Base-by-base conservation (phyloP, 2,797 vertebrate species). In the Prionace glauca region DNA sequence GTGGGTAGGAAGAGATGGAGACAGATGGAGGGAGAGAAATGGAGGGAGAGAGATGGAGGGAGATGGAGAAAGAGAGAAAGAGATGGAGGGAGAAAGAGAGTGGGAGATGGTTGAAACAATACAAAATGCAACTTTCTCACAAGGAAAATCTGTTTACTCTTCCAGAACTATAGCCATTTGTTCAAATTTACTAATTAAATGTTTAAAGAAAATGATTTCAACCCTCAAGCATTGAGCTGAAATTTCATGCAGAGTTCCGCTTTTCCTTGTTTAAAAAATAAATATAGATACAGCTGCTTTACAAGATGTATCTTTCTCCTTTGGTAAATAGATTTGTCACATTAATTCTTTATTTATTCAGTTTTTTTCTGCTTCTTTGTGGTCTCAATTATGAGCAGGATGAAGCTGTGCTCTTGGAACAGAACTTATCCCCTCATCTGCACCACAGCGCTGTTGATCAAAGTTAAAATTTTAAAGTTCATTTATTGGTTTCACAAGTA, bases 261-360 rank as follows among this genome's bases (percentile, higher is more conserved):
- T 72, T 74, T 41, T 81, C 8, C 41, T 81, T 36, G 79, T 81
- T 81, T 36, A 20, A 41, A 81, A 81, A 81, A 81, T 81, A 81
- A 81, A 81, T 81, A 81, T 81, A 81, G 79, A 84, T 22, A 84
- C 81, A 84, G 81, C 81, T 84, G 81, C 41, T 84, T 45, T 45
- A 45, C 81, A 84, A 45, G 45, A 45, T 45, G 36, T 1, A 20
- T 41, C 81, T 20, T 84, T 45, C 18, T 84, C 41, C 81, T 84
- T 56, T 45, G 36, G 1, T 20, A 36, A 41, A 84, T 7, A 45
- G 36, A 84, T 84, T 84, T 45, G 36, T 84, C 81, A 84, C 3
- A 45, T 84, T 18, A 84, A 84, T 84, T 84, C 81, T 45, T 84
- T 84, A 24, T 22, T 84, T 24, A 36, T 41, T 81, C 10, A 32